phyloP scores from a whole-genome alignment of 2,888 invertebrate species.

The Sarcophaga variegata region DNA sequence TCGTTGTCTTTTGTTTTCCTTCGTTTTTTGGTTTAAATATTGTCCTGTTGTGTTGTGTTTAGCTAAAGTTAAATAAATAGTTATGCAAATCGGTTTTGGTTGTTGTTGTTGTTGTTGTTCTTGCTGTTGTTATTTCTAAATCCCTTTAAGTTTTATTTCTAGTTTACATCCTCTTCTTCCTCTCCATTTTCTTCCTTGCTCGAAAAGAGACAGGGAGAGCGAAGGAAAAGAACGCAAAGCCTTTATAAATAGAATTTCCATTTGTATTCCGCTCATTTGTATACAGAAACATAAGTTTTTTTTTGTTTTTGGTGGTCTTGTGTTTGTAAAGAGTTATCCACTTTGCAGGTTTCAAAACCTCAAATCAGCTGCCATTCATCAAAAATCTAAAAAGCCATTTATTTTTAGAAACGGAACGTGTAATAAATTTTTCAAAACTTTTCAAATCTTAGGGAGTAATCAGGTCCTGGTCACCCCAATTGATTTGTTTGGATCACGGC shows the following conservation, averaged over 20 bases:
- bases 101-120: background rate
- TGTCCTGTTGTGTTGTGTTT: background rate
- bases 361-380: no score
- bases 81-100: background rate
- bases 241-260: background rate
- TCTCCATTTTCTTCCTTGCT: background rate
- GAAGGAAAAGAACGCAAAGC: background rate
- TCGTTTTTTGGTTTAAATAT: background rate
- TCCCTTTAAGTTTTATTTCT: background rate
- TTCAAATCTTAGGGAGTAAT: no score
- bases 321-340: no score
- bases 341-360: no score
- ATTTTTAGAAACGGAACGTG: no score
- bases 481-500: no score
- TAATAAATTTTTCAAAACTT: no score
- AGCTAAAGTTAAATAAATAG: background rate
- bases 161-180: background rate
- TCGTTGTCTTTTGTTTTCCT: constrained; percentile 11
- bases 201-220: no score
- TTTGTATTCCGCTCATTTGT: constrained; percentile 29
- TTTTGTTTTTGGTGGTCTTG: constrained; percentile 29
- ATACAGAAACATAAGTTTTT: constrained; percentile 16
- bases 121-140: background rate
- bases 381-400: no score
- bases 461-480: no score